phyloP scores from a whole-genome alignment of 2,888 invertebrate species.

The Drosophila macrospina region DNA sequence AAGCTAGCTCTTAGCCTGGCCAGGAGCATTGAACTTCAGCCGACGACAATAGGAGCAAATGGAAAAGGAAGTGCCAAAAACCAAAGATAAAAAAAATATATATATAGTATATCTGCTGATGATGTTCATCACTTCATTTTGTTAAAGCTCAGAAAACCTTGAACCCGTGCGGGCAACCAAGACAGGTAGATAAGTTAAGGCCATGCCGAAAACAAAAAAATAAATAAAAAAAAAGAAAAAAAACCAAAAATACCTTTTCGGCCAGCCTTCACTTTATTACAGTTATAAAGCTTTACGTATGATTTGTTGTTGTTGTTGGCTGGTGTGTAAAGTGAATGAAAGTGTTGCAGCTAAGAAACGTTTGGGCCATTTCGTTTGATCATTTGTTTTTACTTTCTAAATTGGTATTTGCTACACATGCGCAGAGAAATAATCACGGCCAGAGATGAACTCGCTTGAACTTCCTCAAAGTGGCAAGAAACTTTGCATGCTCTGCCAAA shows the following conservation, averaged over 20 bases:
- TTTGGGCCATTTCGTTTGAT: constrained; percentile 64
- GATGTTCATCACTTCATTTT: constrained; percentile 28
- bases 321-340: constrained; percentile 67
- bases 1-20: constrained; percentile 27
- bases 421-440: constrained; percentile 48
- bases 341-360: constrained; percentile 64
- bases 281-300: constrained; percentile 63
- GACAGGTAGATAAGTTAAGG: constrained; percentile 36
- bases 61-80: constrained; percentile 42
- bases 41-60: constrained; percentile 32
- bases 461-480: constrained; percentile 58
- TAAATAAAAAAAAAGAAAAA: too few species aligned
- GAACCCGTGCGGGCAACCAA: constrained; percentile 58
- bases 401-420: constrained; percentile 79
- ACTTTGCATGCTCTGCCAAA: constrained; percentile 40
- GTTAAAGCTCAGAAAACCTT: constrained; percentile 54
- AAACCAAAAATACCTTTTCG: constrained; percentile 6
- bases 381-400: constrained; percentile 81
- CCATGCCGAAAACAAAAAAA: constrained; percentile 10
- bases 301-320: constrained; percentile 16
- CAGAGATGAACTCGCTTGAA: constrained; percentile 70
- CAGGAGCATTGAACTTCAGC: constrained; percentile 60
- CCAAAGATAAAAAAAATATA: constrained; percentile 33
- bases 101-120: constrained; percentile 21
- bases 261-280: constrained; percentile 71